Evolutionary conservation across 2,797 vertebrate species (phyloP), one percentile per base, ranked within the genome.

Genomic region (Cuculus canorus): DNA sequence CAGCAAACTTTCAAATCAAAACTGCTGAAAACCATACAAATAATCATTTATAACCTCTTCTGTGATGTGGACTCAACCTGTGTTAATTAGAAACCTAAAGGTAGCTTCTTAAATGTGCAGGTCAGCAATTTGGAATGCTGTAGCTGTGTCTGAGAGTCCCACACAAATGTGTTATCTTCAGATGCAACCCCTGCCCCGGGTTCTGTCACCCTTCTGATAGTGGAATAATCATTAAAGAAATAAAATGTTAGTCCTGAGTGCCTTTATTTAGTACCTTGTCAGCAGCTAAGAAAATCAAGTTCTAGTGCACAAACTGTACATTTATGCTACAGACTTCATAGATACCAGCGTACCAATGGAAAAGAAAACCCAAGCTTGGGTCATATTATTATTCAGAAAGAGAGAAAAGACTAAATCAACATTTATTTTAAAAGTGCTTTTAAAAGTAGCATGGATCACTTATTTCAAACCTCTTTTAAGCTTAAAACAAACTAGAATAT

Each of bases 81-180:
- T 37, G 15, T 76, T 64, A 35, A 76, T 8, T n/a, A 88, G 48
- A 77, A 95, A 64, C 28, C 71, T 19, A 50, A 66, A 64, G 7
- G n/a, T 10, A 73, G 30, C 9, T 86, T 83, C 65, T 47, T 15
- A 64, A 59, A 12, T 2, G 4, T 52, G n/a, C 19, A 21, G 24
- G 79, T 32, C 14, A 72, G 33, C 35, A 65, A 22, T 68, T 77
- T 69, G 59, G 57, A 73, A 64, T 0, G 0, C 19, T 27, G 60
- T 56, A 32, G 23, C n/a, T 0, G 0, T 8, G 14, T 33, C 19
- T 0, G 0, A 60, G 15, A 27, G 30, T 18, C 23, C 28, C 59
- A 60, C 6, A 35, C 16, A 69, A 77, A 65, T 5, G 9, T 1
- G 2, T 47, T 52, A 63, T 7, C 18, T 8, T 17, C 18, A 82